Percentiles rank a stretch among this genome's conserved stretches.
phyloP scores from a whole-genome alignment of 2,797 vertebrate species.

The Acanthurus lineatus region DNA sequence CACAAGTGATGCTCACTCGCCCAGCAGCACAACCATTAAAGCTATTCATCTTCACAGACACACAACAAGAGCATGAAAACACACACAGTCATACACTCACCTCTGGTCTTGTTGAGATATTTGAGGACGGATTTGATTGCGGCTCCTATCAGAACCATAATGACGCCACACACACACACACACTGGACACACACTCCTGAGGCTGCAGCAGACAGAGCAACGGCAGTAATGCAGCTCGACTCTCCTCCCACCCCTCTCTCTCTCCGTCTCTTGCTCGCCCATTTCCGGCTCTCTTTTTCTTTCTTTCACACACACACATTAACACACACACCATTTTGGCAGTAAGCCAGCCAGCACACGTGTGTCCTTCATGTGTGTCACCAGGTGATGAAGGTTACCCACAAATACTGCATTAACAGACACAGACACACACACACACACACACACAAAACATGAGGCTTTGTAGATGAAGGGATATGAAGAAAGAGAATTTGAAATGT shows the following conservation, averaged over 20 bases:
- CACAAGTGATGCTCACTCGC: slow-evolving; percentile 24
- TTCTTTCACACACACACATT: slow-evolving; percentile 20
- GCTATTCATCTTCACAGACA: background rate
- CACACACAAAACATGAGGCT: slow-evolving; percentile 24
- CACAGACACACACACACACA: slow-evolving; percentile 39
- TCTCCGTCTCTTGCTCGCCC: slow-evolving; percentile 15
- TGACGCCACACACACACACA: slow-evolving; percentile 37
- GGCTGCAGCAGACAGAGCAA: slow-evolving; percentile 69
- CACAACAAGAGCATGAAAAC: background rate
- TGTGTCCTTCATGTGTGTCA: slow-evolving; percentile 65
- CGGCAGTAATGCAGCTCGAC: slow-evolving; percentile 64
- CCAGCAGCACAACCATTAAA: background rate
- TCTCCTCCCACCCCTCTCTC: slow-evolving; percentile 58
- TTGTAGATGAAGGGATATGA: slow-evolving; percentile 44
- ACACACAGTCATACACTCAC: slow-evolving; percentile 58
- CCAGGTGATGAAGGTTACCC: slow-evolving; percentile 75
- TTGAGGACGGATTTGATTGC: slow-evolving; percentile 78
- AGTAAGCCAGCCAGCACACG: slow-evolving; percentile 54
- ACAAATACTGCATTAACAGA: slow-evolving; percentile 41
- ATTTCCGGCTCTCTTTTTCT: background rate
- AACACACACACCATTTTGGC: slow-evolving; percentile 47
- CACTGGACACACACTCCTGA: slow-evolving; percentile 28
- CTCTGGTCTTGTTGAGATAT: slow-evolving; percentile 69
- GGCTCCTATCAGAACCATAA: slow-evolving; percentile 78
- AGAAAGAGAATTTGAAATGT: slow-evolving; percentile 1